These are phyloP conservation scores for Leptopilina myrica DNA, from an alignment of 2,888 invertebrate species.

Conservation along the genomic window DNA sequence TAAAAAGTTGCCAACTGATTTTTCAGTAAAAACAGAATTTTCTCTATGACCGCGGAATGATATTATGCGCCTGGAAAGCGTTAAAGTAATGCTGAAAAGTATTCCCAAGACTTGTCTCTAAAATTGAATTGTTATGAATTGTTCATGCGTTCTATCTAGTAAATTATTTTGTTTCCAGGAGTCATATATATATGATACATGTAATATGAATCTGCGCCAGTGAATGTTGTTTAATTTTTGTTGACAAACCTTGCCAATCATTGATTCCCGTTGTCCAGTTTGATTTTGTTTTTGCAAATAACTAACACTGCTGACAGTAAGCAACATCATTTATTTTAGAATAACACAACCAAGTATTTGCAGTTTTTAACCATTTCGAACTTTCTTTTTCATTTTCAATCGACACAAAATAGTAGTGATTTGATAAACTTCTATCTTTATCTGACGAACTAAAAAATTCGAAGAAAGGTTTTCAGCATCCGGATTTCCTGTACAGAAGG, in stretches of 20 bases:
- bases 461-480: too few species aligned
- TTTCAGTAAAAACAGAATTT: too few species aligned
- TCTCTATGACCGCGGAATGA: too few species aligned
- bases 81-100: too few species aligned
- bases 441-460: too few species aligned
- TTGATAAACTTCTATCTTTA: conserved; percentile 14
- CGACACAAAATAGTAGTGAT: conserved; percentile 8
- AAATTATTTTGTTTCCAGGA: not conserved
- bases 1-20: too few species aligned
- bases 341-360: conserved; percentile 22
- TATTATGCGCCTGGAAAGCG: too few species aligned
- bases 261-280: conserved; percentile 13
- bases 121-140: too few species aligned
- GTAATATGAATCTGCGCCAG: conserved; percentile 17
- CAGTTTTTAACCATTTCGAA: not conserved
- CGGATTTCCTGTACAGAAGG: too few species aligned
- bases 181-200: not conserved
- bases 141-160: not conserved
- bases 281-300: conserved; percentile 10
- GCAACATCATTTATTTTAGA: not conserved
- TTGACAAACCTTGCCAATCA: conserved; percentile 13
- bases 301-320: not conserved
- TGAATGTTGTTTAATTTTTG: conserved; percentile 16
- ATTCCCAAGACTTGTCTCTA: too few species aligned
- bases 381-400: conserved; percentile 7